phyloP scores from a whole-genome alignment of 2,797 vertebrate species.

The Etheostoma perlongum region DNA sequence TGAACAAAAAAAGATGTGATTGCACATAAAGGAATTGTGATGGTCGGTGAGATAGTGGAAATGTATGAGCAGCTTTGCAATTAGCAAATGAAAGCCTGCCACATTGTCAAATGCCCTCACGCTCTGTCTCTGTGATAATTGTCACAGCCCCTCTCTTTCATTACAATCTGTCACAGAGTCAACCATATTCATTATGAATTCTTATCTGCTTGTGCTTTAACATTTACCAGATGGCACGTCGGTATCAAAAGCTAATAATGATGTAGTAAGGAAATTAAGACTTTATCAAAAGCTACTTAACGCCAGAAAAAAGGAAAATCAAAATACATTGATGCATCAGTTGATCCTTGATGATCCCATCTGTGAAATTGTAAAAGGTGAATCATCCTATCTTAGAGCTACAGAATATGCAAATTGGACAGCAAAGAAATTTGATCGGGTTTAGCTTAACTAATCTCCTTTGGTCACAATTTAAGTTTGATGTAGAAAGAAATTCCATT shows the following conservation, averaged over 20 bases:
- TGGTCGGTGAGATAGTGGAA: conserved; percentile 62
- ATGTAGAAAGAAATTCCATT: conserved; percentile 66
- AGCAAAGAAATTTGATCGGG: conserved; percentile 69
- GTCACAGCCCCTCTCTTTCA: conserved; percentile 83
- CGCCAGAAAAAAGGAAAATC: conserved; percentile 73
- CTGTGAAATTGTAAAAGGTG: conserved; percentile 79
- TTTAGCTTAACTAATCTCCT: conserved; percentile 78
- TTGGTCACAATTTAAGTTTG: conserved; percentile 67
- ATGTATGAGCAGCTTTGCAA: conserved; percentile 78
- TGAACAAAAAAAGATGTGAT: conserved; percentile 46
- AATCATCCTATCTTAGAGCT: conserved; percentile 69
- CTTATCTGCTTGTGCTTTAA: conserved; percentile 85
- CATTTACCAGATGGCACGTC: conserved; percentile 86
- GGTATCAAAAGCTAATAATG: conserved; percentile 88
- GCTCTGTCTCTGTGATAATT: conserved; percentile 80
- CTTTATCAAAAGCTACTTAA: conserved; percentile 87
- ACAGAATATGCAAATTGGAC: conserved; percentile 72
- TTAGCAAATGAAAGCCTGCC: conserved; percentile 77
- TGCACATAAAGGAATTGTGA: conserved; percentile 65
- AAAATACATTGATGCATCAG: conserved; percentile 79
- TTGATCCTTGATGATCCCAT: conserved; percentile 83
- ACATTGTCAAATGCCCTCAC: conserved; percentile 79
- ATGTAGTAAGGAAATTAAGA: conserved; percentile 88
- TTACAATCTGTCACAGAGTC: conserved; percentile 84
- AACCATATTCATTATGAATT: conserved; percentile 85